Conservation (phyloP, 2,888 invertebrate genomes). For the Plemyria rubiginata region DNA sequence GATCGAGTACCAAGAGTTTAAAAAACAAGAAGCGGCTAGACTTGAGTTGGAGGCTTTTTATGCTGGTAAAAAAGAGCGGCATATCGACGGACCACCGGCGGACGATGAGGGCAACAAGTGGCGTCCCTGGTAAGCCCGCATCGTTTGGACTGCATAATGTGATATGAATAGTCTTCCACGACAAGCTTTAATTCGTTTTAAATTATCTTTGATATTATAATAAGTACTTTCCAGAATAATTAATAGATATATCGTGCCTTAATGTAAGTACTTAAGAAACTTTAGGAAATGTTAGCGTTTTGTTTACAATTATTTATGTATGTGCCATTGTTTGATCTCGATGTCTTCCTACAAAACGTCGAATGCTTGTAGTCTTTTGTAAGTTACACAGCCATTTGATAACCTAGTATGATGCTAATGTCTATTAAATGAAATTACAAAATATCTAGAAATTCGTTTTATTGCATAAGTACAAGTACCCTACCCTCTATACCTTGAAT, state of each 20-base stretch:
- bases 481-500: too few species aligned
- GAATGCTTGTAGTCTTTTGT: conserved; percentile 51
- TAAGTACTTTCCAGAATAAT: conserved; percentile 44
- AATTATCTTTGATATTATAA: conserved; percentile 52
- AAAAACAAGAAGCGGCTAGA: conserved; percentile 80
- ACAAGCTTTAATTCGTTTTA: conserved; percentile 82
- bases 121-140: conserved; percentile 72
- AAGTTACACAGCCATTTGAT: conserved; percentile 23
- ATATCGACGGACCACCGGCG: conserved; percentile 60
- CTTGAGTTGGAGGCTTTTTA: conserved; percentile 73
- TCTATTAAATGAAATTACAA: neutral
- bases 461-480: too few species aligned
- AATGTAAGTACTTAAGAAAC: conserved; percentile 32
- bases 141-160: conserved; percentile 57
- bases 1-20: conserved; percentile 82
- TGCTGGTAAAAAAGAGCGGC: conserved; percentile 67
- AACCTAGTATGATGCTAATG: conserved; percentile 25
- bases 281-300: conserved; percentile 40
- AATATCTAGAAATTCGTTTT: neutral
- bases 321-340: conserved; percentile 78
- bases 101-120: conserved; percentile 72
- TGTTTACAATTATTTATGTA: conserved; percentile 54
- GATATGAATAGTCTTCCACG: conserved; percentile 79
- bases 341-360: conserved; percentile 68
- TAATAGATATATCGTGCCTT: conserved; percentile 38